Evolutionary conservation across 2,888 invertebrate species (phyloP), one percentile per base, ranked within the genome.

Genomic region (Nysson spinosus): DNA sequence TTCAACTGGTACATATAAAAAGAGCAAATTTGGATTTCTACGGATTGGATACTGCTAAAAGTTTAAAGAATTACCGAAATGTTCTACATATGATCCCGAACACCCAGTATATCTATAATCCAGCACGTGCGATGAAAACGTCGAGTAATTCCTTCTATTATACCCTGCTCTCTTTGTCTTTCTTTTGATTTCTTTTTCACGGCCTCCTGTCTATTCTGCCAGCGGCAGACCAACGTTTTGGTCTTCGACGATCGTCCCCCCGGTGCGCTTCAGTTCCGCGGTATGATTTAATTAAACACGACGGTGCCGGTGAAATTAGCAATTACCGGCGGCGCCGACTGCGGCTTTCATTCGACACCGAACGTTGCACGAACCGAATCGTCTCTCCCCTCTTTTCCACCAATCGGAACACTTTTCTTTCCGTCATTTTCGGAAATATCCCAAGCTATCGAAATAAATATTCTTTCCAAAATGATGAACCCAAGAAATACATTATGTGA

Each of bases 241-340:
- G 17, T 20, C 24, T 34, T 28, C 44, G 16, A 35, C 46, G 49
- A 52, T 52, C 56, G 43, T 5, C 24, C 26, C n/a, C n/a, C n/a
- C n/a, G n/a, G 30, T 28, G 42, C 49, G 51, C 44, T 61, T 61
- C 64, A 42, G 19, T 61, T 42, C 50, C 44, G 66, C 54, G 54
- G 44, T 69, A 62, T 72, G 77, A 81, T 79, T 81, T 76, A 77
- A 79, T 80, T 80, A 79, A 80, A 80, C 77, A 46, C 16, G 39
- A 39, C 65, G 60, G 62, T 62, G 56, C 55, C 52, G 56, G 52
- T 62, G 76, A 79, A 77, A 78, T 76, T 78, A 76, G 69, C 72
- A 77, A 78, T 78, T 74, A 77, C 57, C 73, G 69, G 55, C 51
- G 50, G 35, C 60, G 71, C 61, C 69, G 67, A 77, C 49, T 44